A percentile compares a stretch with the other conserved stretches of the same genome.
Evolutionary conservation across 1,140 invertebrate species (phyloP).

Genomic region (Apis dorsata): DNA sequence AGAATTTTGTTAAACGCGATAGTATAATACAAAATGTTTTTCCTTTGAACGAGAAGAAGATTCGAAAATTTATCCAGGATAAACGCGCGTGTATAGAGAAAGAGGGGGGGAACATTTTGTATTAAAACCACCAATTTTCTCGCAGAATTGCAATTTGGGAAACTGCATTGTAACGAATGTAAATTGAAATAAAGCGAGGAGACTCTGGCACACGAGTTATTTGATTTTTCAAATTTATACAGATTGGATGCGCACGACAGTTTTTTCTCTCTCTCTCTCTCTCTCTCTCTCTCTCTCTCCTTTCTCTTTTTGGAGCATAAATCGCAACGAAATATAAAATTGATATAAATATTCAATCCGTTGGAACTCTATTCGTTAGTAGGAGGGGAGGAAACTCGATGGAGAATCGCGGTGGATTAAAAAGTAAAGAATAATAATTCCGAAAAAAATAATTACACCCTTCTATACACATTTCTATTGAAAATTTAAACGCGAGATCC

Average conservation of each 20-base stretch:
- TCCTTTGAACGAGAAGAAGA: background rate
- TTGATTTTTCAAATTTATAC: background rate
- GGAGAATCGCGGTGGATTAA: too few species aligned
- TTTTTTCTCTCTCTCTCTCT: too few species aligned
- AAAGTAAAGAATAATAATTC: too few species aligned
- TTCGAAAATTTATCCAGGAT: background rate
- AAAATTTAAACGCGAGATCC: too few species aligned
- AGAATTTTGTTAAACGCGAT: background rate
- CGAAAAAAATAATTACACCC: too few species aligned
- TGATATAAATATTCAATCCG: background rate
- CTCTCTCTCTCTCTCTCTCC: too few species aligned
- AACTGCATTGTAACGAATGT: background rate
- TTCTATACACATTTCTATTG: too few species aligned
- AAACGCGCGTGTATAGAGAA: background rate
- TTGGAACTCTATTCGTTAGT: too few species aligned
- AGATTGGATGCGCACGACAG: background rate
- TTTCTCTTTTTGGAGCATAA: background rate
- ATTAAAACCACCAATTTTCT: background rate
- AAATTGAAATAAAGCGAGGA: background rate
- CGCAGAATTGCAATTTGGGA: background rate
- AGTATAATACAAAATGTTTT: background rate
- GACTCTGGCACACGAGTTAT: too few species aligned
- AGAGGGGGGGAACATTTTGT: background rate
- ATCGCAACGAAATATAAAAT: background rate
- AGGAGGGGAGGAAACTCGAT: too few species aligned